These are phyloP conservation scores for Sebastiscus tertius DNA, from an alignment of 2,797 vertebrate species.

Conservation along the genomic window DNA sequence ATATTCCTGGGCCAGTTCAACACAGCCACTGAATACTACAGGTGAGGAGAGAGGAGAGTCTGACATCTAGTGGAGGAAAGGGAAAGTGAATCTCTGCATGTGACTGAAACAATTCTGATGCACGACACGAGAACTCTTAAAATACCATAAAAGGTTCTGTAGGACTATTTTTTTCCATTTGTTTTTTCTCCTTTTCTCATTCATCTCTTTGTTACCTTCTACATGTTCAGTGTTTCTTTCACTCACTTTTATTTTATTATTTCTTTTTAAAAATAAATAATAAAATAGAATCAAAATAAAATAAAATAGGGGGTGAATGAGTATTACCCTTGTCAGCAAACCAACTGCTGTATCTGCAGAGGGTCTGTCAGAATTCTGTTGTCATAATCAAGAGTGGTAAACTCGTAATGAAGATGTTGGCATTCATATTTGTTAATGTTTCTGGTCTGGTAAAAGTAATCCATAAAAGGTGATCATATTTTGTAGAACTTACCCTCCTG, in stretches of 20 bases:
- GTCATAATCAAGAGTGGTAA: too few relatives aligned
- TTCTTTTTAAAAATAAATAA: not conserved
- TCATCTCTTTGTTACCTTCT: not conserved
- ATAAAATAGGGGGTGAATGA: too few relatives aligned
- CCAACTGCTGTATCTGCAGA: too few relatives aligned
- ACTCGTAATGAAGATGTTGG: too few relatives aligned
- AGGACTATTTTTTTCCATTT: not conserved
- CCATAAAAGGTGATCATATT: not conserved
- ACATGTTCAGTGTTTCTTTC: not conserved
- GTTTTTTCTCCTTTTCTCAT: accelerated
- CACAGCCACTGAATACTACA: constrained; percentile 94
- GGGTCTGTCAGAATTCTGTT: too few relatives aligned
- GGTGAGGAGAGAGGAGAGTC: constrained; percentile 81
- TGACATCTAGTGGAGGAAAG: constrained; percentile 75
- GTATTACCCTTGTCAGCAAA: too few relatives aligned
- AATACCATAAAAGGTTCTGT: not conserved
- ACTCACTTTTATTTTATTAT: not conserved
- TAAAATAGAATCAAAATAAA: too few relatives aligned
- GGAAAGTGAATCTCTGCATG: not conserved
- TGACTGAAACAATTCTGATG: not conserved
- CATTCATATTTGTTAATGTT: too few relatives aligned
- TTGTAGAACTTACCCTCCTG: accelerated
- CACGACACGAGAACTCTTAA: not conserved
- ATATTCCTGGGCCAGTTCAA: constrained; percentile 95
- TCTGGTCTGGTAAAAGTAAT: too few relatives aligned